A percentile compares a stretch with the other conserved stretches of the same genome.
Conservation (phyloP, 2,797 vertebrate genomes). For the Schizopygopsis pylzovi region DNA sequence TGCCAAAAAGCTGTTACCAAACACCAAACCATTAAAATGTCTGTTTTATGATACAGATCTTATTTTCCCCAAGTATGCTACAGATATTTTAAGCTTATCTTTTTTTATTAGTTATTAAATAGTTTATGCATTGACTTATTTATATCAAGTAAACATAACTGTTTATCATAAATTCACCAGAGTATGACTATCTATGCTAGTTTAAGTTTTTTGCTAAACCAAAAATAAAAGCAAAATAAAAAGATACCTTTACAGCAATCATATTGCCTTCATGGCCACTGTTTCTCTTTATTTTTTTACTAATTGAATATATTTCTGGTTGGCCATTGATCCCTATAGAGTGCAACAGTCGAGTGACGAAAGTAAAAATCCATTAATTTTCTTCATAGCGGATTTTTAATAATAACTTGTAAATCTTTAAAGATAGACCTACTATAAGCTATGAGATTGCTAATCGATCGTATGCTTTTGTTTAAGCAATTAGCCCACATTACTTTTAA, state of each 20-base stretch:
- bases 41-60: slow-evolving; percentile 64
- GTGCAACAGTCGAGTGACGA: background rate
- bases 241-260: background rate
- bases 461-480: background rate
- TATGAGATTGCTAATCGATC: background rate
- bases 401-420: background rate
- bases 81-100: slow-evolving; percentile 37
- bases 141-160: background rate
- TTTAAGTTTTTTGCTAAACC: background rate
- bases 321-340: background rate
- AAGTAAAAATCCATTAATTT: background rate
- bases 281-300: background rate
- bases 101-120: slow-evolving; percentile 14
- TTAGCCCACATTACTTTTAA: background rate
- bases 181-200: background rate
- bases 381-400: background rate
- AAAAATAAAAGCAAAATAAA: background rate
- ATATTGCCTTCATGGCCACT: background rate
- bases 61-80: slow-evolving; percentile 36
- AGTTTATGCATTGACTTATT: slow-evolving; percentile 11
- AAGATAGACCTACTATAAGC: background rate
- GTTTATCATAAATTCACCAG: slow-evolving; percentile 27
- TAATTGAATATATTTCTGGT: background rate
- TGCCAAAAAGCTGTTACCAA: slow-evolving; percentile 69
- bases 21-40: slow-evolving; percentile 70